A percentile compares a stretch with the other conserved stretches of the same genome.
Evolutionary conservation across 2,797 vertebrate genomes (phyloP).

Genomic region (Sylvilagus floridanus): DNA sequence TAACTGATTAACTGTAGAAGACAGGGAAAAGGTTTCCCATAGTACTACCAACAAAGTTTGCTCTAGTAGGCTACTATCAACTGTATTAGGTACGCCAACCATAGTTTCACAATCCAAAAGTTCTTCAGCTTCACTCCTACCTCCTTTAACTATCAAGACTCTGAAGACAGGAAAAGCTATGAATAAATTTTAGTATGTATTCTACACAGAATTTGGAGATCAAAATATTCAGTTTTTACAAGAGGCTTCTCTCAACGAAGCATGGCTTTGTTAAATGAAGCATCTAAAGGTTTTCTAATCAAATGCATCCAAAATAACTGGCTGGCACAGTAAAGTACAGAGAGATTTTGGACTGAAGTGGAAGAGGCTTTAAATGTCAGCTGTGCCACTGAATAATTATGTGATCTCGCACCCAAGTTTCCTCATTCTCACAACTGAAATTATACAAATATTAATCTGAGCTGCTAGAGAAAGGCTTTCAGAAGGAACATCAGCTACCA

Average conservation of each 20-base stretch:
- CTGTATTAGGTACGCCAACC: background rate
- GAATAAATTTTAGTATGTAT: slow-evolving; percentile 35
- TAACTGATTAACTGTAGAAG: background rate
- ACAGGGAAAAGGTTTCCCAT: background rate
- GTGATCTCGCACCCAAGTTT: background rate
- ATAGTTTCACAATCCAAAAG: slow-evolving; percentile 14
- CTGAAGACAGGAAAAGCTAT: slow-evolving; percentile 44
- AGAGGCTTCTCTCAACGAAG: background rate
- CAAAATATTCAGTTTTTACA: background rate
- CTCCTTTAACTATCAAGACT: background rate
- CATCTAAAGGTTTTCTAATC: background rate
- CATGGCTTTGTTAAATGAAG: background rate
- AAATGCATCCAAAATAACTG: slow-evolving; percentile 21
- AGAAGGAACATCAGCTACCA: background rate
- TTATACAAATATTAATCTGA: slow-evolving; percentile 1
- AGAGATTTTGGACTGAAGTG: background rate
- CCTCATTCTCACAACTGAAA: slow-evolving; percentile 6
- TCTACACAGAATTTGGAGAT: background rate
- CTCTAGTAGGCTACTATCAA: background rate
- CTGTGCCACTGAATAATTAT: slow-evolving; percentile 5
- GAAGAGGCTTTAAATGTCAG: slow-evolving; percentile 33
- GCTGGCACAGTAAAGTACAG: background rate
- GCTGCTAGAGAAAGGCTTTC: slow-evolving; percentile 39
- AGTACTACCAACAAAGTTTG: slow-evolving; percentile 38
- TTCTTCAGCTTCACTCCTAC: slow-evolving; percentile 4